Evolutionary conservation across 2,888 invertebrate species (phyloP).

Genomic region (Mesorhabditis spiculigera): DNA sequence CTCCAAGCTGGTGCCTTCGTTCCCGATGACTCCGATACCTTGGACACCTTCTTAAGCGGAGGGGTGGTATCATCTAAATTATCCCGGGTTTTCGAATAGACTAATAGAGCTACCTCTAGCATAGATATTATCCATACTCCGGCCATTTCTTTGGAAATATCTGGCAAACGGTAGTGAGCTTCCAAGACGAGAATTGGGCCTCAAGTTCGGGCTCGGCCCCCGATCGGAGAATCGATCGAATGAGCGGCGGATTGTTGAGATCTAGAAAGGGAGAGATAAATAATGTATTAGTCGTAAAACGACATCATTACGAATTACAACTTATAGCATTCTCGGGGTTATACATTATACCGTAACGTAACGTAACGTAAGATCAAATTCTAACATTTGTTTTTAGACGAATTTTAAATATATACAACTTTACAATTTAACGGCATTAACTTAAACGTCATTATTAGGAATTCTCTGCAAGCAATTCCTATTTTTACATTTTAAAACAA

Average conservation of each 20-base stretch:
- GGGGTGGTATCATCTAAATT: neutral
- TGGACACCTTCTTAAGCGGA: constrained; percentile 2
- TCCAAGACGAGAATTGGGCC: neutral
- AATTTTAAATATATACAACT: neutral
- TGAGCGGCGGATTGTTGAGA: neutral
- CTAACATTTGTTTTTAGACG: neutral
- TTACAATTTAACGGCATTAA: neutral
- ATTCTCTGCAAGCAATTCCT: no score
- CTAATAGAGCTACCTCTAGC: neutral
- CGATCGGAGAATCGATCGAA: neutral
- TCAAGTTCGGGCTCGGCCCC: neutral
- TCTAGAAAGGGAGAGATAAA: neutral
- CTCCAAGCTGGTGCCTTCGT: constrained; percentile 38
- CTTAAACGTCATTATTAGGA: no score
- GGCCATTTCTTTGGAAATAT: neutral
- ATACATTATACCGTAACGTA: neutral
- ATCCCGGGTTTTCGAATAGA: neutral
- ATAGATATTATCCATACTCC: constrained; percentile 1
- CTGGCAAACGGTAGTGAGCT: neutral
- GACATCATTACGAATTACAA: no score
- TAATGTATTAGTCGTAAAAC: no score
- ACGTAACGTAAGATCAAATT: neutral
- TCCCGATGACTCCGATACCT: neutral
- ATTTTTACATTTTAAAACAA: neutral
- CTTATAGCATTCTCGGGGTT: no score